A percentile compares a stretch with the other conserved stretches of the same genome.
Conservation (phyloP, 2,888 invertebrate genomes). For the Graphium colonna region DNA sequence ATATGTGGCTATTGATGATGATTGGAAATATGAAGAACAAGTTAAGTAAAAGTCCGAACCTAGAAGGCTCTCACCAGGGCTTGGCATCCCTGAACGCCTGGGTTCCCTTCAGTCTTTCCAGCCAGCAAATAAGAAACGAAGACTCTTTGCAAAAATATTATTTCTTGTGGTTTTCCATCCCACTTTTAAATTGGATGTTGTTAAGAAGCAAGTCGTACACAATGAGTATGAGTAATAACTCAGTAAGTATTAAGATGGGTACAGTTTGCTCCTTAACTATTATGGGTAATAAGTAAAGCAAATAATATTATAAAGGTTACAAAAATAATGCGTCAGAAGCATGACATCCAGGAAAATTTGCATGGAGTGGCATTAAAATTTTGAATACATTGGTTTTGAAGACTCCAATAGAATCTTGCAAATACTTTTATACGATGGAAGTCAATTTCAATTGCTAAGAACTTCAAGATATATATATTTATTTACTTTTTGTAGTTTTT, state of each 20-base stretch:
- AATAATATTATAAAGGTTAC: conserved; percentile 25
- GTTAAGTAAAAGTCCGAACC: conserved; percentile 76
- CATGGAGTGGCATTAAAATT: neutral
- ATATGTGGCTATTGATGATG: conserved; percentile 40
- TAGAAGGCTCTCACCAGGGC: conserved; percentile 81
- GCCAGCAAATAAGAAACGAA: conserved; percentile 79
- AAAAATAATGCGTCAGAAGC: conserved; percentile 21
- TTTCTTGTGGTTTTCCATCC: conserved; percentile 53
- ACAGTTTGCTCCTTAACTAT: conserved; percentile 38
- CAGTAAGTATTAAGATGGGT: no score
- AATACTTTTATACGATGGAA: neutral
- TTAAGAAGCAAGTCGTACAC: conserved; percentile 40
- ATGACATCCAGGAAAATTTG: conserved; percentile 10
- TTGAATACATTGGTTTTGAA: no score
- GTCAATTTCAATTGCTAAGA: neutral
- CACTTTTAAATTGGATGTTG: conserved; percentile 46
- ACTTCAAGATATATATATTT: no score
- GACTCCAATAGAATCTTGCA: no score
- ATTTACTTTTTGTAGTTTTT: no score
- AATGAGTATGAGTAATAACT: neutral
- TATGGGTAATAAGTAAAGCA: conserved; percentile 27
- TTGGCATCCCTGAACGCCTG: conserved; percentile 79
- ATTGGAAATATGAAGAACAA: conserved; percentile 49
- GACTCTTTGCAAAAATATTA: conserved; percentile 76
- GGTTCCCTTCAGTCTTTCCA: conserved; percentile 78